Conservation (phyloP, 2,888 invertebrate species). For the Agonopterix alstromeriana region DNA sequence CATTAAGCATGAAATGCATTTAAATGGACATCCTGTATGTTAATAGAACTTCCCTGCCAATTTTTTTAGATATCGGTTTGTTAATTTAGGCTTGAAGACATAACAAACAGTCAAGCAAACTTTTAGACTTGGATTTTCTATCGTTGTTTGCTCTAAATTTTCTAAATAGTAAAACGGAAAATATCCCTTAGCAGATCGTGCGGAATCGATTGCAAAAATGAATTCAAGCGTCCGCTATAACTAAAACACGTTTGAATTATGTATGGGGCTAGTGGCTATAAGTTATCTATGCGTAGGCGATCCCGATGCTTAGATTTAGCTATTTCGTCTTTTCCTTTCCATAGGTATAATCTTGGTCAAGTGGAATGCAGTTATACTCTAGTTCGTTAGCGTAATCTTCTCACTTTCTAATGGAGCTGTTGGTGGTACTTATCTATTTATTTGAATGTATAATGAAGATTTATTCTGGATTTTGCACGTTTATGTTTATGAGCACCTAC, state of each 20-base stretch:
- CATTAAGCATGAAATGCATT: no score
- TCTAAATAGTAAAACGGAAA: no score
- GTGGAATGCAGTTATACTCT: conserved; percentile 27
- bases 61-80: no score
- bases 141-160: no score
- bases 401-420: conserved; percentile 48
- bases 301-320: conserved; percentile 45
- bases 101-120: no score
- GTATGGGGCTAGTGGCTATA: conserved; percentile 36
- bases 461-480: neutral
- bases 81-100: no score
- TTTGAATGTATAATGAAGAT: conserved; percentile 33
- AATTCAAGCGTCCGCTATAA: conserved; percentile 38
- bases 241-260: conserved; percentile 52
- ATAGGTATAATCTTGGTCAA: conserved; percentile 22
- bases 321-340: conserved; percentile 41
- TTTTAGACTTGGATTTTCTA: no score
- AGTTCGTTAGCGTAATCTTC: conserved; percentile 52
- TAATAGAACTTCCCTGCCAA: no score
- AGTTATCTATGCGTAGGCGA: conserved; percentile 50
- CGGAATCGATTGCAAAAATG: conserved; percentile 48
- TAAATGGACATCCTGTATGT: no score
- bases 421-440: conserved; percentile 30
- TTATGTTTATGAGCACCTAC: no score
- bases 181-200: neutral